phyloP scores from a whole-genome alignment of 2,888 invertebrate genomes.

The Tromatobia lineatoria region DNA sequence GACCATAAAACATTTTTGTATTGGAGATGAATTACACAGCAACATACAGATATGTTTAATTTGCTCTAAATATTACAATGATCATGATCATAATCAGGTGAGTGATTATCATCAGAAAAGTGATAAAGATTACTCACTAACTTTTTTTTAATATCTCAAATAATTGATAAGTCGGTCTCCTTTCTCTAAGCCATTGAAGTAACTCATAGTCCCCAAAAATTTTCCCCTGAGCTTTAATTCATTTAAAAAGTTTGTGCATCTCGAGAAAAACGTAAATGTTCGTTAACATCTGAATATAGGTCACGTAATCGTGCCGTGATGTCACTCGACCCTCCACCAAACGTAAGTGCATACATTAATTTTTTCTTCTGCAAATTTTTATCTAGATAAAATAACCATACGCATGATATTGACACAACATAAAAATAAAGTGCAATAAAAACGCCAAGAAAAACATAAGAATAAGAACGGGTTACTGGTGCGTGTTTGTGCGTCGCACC shows the following conservation, averaged over 20 bases:
- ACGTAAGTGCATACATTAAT: not conserved
- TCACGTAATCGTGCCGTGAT: not conserved
- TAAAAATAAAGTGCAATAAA: not conserved
- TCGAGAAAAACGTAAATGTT: not conserved
- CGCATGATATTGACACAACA: conserved; percentile 35
- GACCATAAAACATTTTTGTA: no score
- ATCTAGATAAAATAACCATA: conserved; percentile 59
- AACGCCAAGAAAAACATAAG: conserved; percentile 18
- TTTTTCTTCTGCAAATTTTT: not conserved
- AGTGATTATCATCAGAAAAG: not conserved
- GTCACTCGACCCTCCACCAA: not conserved
- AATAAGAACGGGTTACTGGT: conserved; percentile 53
- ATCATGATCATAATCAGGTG: no score
- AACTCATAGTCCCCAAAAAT: not conserved
- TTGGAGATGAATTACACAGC: no score
- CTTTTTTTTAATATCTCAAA: not conserved
- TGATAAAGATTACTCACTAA: not conserved
- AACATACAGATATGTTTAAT: no score
- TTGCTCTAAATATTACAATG: no score
- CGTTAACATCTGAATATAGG: no score
- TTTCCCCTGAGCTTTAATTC: not conserved
- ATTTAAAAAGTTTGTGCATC: not conserved
- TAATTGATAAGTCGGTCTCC: not conserved
- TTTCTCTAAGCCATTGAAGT: not conserved
- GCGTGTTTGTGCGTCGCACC: conserved; percentile 49